phyloP scores from a whole-genome alignment of 2,888 invertebrate genomes.

The Formica aserva region DNA sequence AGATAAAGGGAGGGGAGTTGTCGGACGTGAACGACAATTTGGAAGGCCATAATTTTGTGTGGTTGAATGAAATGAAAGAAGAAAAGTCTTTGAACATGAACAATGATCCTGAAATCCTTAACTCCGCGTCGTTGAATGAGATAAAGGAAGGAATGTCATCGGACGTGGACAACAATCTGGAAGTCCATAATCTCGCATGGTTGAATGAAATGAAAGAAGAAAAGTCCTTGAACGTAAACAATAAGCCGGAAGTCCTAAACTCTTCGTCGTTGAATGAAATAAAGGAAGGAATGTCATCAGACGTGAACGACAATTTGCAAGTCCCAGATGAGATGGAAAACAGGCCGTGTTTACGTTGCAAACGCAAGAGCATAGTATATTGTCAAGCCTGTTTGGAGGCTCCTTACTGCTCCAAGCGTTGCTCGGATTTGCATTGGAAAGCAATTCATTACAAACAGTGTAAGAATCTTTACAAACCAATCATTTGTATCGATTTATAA shows the following conservation, averaged over 20 bases:
- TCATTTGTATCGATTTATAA: background rate
- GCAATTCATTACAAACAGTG: conserved; percentile 70
- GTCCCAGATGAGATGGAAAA: conserved; percentile 39
- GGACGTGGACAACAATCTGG: background rate
- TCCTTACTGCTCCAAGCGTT: conserved; percentile 72
- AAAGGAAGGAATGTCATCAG: too few relatives aligned
- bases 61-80: too few relatives aligned
- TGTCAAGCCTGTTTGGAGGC: conserved; percentile 73
- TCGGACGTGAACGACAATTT: background rate
- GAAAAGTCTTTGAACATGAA: background rate
- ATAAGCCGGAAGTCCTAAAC: too few relatives aligned
- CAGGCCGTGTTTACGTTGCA: conserved; percentile 68
- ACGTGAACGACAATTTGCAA: background rate
- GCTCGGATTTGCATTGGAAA: conserved; percentile 71
- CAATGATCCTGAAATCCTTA: too few relatives aligned
- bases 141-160: background rate
- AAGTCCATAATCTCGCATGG: too few relatives aligned
- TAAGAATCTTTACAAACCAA: conserved; percentile 37
- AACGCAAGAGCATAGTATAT: conserved; percentile 64
- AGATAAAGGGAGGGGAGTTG: too few relatives aligned
- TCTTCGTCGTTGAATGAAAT: too few relatives aligned
- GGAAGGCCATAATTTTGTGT: too few relatives aligned
- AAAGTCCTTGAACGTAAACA: background rate
- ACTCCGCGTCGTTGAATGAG: background rate
- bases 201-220: too few relatives aligned